Base-by-base conservation (phyloP, 2,888 invertebrate genomes). In the Bellardia pandia region DNA sequence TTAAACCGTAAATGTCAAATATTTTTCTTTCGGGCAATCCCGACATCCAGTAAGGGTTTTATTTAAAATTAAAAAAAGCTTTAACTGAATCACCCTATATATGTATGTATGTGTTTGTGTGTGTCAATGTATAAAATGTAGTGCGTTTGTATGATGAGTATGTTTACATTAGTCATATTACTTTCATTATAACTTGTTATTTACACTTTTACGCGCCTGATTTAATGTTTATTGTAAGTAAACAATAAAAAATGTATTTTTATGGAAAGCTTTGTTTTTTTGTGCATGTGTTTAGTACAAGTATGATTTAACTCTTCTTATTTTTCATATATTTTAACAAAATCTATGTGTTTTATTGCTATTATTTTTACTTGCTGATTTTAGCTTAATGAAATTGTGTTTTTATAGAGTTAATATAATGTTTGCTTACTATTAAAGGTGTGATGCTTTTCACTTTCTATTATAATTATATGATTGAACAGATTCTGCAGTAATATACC, bases 141-240 rank as follows among this genome's bases (percentile, higher is more conserved):
- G 40, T 62, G 30, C 58, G 74, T 76, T 13, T 77, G 66, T 78
- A 60, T 66, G 60, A 62, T 69, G 79, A 45, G 79, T 33, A 30
- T 66, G 68, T 75, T 75, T 72, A 74, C 84, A 74, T 74, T 85
- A 85, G 72, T 78, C 78, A 33, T 45, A 84, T 72, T 77, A 77
- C 58, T 84, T 84, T 74, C 72, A 78, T 74, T 85, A 79, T 84
- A 72, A 84, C 78, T 83, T 83, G 77, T 77, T 79, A 80, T 80
- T 75, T 85, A 76, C 80, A 75, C 75, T 69, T 85, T 75, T 85
- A 81, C 76, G 75, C 71, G 76, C 40, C 64, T 76, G 81, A 80
- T 85, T 76, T 76, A 81, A 85, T 76, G 85, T 72, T 85, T 76
- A 81, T 81, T 85, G 62, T 51, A 76, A 81, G 66, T 77, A 72